phyloP scores from a whole-genome alignment of 2,888 invertebrate species.

The Cataglyphis altisquamis region DNA sequence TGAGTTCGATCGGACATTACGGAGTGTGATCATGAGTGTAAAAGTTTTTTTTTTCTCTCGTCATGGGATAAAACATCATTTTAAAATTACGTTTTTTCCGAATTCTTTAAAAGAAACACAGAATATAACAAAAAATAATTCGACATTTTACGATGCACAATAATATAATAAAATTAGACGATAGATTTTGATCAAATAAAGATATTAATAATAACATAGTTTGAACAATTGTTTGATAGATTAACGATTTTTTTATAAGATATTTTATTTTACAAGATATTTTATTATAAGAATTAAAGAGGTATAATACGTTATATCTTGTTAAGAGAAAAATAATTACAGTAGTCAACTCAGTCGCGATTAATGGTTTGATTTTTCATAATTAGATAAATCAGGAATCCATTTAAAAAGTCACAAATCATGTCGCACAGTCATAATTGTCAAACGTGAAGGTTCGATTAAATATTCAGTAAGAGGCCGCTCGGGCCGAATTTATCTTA shows the following conservation, averaged over 20 bases:
- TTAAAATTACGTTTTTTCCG: background rate
- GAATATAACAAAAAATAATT: background rate
- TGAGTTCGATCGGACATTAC: slow-evolving; percentile 26
- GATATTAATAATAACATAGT: slow-evolving; percentile 3
- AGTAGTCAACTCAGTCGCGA: background rate
- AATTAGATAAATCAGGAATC: background rate
- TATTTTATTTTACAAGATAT: no score
- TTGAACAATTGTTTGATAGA: background rate
- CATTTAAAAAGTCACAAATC: background rate
- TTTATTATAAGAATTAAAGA: no score
- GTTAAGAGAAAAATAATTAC: background rate
- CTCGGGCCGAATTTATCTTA: background rate
- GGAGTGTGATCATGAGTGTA: background rate
- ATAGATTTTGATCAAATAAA: background rate
- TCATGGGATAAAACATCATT: background rate
- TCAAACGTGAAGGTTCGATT: slow-evolving; percentile 21
- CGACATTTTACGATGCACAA: background rate
- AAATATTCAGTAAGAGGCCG: slow-evolving; percentile 35
- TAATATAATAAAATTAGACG: background rate
- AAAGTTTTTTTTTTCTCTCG: slow-evolving; percentile 17
- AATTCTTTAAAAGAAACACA: background rate
- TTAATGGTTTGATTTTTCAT: background rate
- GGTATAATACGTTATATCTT: background rate
- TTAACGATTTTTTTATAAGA: background rate
- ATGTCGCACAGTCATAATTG: background rate